phyloP scores from a whole-genome alignment of 2,888 invertebrate species.

The Trissonchulus sp. region DNA sequence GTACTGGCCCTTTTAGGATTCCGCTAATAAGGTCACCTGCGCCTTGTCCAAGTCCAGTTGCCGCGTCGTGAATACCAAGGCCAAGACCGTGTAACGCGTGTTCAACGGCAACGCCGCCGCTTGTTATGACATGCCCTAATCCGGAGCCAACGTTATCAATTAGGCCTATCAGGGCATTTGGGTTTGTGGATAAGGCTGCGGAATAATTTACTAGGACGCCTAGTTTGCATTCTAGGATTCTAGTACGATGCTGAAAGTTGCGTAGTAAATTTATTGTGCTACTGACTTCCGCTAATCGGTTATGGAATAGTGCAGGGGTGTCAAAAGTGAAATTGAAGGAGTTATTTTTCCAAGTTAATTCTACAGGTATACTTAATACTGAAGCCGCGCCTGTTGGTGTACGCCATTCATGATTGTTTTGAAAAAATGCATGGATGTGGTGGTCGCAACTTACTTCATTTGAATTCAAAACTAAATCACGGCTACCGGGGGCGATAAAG shows the following conservation, averaged over 20 bases:
- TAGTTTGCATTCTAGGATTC: background rate
- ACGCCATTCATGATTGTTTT: background rate
- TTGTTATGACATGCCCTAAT: background rate
- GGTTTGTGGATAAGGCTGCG: background rate
- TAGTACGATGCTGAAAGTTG: background rate
- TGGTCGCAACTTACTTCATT: background rate
- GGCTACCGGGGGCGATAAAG: background rate
- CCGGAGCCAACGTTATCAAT: background rate
- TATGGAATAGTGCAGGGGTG: background rate
- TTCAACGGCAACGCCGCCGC: conserved; percentile 1
- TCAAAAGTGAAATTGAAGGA: background rate
- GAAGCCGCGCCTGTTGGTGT: background rate
- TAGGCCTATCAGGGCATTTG: background rate
- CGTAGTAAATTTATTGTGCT: background rate
- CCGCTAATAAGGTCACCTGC: background rate
- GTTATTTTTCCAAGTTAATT: background rate
- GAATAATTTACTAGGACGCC: background rate
- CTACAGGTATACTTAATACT: background rate
- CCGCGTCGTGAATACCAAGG: background rate
- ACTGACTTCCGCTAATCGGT: background rate
- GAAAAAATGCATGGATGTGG: background rate
- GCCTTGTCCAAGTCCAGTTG: background rate
- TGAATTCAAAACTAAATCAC: background rate
- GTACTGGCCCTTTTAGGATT: conserved; percentile 11
- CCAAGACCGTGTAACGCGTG: background rate